Conservation (phyloP, 2,888 invertebrate species). For the Harpagoxenus sublaevis region DNA sequence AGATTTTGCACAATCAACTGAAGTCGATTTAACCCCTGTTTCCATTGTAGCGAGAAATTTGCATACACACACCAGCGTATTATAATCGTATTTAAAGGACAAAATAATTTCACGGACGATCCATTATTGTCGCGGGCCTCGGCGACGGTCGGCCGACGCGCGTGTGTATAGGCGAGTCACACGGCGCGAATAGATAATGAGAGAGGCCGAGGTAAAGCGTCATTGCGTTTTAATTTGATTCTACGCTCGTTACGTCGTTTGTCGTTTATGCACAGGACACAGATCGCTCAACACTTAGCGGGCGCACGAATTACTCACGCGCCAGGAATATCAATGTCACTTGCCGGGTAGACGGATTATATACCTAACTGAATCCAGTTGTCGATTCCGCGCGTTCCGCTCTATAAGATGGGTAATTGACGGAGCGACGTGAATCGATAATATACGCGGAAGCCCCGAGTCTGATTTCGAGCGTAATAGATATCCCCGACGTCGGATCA, state of each 20-base stretch:
- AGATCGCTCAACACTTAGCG: slow-evolving; percentile 44
- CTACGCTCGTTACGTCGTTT: slow-evolving; percentile 58
- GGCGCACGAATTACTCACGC: slow-evolving; percentile 49
- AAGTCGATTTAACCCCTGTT: slow-evolving; percentile 41
- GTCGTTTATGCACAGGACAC: slow-evolving; percentile 56
- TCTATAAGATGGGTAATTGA: slow-evolving; percentile 63
- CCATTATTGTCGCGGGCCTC: slow-evolving; percentile 35
- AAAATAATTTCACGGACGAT: slow-evolving; percentile 46
- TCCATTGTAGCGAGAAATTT: slow-evolving; percentile 35
- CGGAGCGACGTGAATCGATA: slow-evolving; percentile 59
- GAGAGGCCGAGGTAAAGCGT: slow-evolving; percentile 17
- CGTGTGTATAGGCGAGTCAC: background rate
- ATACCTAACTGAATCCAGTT: slow-evolving; percentile 41
- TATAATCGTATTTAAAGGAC: slow-evolving; percentile 46
- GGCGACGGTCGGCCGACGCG: slow-evolving; percentile 12
- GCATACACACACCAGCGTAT: slow-evolving; percentile 17
- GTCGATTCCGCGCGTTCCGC: slow-evolving; percentile 55
- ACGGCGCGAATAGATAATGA: slow-evolving; percentile 37
- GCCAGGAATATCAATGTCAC: slow-evolving; percentile 66
- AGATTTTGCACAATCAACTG: slow-evolving; percentile 36
- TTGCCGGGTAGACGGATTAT: slow-evolving; percentile 41
- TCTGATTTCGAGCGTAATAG: slow-evolving; percentile 51
- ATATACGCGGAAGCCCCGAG: slow-evolving; percentile 36
- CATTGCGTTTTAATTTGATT: slow-evolving; percentile 59
- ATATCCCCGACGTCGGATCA: slow-evolving; percentile 42